Conservation (phyloP, 53 echinoderm and acorn worm species). For the Zoroaster sp. region DNA sequence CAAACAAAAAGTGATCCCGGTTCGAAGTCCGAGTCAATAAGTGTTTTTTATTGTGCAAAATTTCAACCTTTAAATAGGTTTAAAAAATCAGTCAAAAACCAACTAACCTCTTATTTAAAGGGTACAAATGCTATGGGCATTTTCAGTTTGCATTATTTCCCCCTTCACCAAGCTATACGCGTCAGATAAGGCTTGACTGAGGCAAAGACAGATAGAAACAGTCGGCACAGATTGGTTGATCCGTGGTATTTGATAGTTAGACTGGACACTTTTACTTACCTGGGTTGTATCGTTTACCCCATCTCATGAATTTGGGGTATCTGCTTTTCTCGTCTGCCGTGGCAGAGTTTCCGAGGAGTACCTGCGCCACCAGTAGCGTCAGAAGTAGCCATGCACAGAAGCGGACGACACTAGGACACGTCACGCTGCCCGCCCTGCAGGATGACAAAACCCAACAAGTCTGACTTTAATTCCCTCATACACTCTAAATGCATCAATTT, state of each 20-base stretch:
- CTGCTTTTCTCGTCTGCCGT: conserved; percentile 31
- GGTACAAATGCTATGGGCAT: no score
- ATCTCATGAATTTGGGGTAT: conserved; percentile 68
- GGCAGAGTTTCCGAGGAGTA: conserved; percentile 23
- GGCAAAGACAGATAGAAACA: neutral
- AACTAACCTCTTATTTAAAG: no score
- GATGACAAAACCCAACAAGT: no score
- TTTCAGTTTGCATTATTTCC: no score
- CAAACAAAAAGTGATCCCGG: no score
- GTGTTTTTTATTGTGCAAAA: no score
- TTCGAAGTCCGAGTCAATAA: no score
- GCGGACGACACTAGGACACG: conserved; percentile 8
- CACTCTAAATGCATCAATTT: no score
- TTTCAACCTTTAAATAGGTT: no score
- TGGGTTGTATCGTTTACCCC: conserved; percentile 69
- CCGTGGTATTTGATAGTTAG: neutral
- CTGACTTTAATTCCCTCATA: no score
- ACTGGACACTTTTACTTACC: neutral
- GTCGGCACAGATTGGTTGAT: neutral
- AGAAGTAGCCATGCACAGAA: conserved; percentile 24
- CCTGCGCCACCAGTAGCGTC: conserved; percentile 42
- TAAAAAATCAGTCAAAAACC: no score
- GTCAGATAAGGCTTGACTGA: neutral
- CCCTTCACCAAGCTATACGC: no score
- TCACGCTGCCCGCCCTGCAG: conserved; percentile 13